Evolutionary conservation across 35 echinoderm and acorn worm genomes (phyloP).

Genomic region (Chiridota heheva): DNA sequence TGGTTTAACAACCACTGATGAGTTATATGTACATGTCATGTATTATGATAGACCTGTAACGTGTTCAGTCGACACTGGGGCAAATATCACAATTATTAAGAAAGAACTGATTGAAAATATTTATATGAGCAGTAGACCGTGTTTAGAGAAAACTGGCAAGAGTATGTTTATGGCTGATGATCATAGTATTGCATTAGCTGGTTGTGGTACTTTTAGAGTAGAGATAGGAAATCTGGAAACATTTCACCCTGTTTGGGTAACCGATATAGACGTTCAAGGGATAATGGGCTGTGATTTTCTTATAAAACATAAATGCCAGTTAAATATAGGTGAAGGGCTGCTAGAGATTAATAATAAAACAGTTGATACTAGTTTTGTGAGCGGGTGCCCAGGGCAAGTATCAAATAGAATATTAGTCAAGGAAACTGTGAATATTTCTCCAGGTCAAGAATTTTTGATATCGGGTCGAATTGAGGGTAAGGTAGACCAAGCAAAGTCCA

Average conservation of each 20-base stretch:
- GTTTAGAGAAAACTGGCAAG: slow-evolving; percentile 12
- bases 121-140: neutral
- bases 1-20: no score
- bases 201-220: slow-evolving; percentile 18
- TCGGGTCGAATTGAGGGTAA: neutral
- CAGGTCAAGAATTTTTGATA: neutral
- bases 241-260: neutral
- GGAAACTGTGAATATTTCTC: neutral
- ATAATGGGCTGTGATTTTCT: slow-evolving; percentile 14
- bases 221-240: slow-evolving; percentile 9
- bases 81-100: neutral
- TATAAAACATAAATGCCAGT: slow-evolving; percentile 12
- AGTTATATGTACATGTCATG: neutral
- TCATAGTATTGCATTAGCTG: neutral
- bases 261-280: neutral
- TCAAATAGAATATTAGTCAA: slow-evolving; percentile 1
- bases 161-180: slow-evolving; percentile 22
- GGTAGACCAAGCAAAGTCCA: neutral
- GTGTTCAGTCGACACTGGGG: neutral
- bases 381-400: neutral
- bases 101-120: neutral
- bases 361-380: neutral
- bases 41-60: neutral
- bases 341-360: neutral
- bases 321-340: slow-evolving; percentile 1